Conservation (phyloP, 1,140 invertebrate genomes). For the Meteorus sp. region DNA sequence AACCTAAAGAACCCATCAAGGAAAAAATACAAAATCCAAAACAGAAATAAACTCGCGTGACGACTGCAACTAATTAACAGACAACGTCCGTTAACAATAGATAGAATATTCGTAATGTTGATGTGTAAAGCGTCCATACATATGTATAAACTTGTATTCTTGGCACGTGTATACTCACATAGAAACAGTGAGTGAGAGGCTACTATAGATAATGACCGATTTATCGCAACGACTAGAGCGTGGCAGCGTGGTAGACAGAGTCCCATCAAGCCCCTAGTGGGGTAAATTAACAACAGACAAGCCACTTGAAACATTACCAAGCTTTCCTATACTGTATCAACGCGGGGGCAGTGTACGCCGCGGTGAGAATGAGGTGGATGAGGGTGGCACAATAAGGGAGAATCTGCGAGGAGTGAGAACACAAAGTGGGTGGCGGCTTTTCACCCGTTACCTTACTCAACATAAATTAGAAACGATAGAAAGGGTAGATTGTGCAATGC, state of each 20-base stretch:
- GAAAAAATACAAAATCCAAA: too few species aligned
- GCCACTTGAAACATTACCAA: conserved; percentile 58
- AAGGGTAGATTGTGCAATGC: conserved; percentile 57
- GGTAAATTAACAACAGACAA: conserved; percentile 59
- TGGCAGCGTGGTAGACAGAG: conserved; percentile 46
- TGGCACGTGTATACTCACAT: conserved; percentile 6
- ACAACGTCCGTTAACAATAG: conserved; percentile 20
- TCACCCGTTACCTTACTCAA: conserved; percentile 52
- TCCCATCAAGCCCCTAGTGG: conserved; percentile 49
- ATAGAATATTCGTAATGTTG: conserved; percentile 27
- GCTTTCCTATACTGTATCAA: conserved; percentile 50
- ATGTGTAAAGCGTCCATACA: conserved; percentile 22
- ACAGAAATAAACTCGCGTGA: too few species aligned
- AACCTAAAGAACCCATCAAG: too few species aligned
- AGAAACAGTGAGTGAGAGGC: conserved; percentile 19
- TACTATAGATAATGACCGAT: conserved; percentile 49
- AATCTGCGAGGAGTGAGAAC: neutral
- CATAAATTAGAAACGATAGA: conserved; percentile 59
- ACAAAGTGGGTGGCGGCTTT: conserved; percentile 15
- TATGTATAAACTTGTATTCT: conserved; percentile 10
- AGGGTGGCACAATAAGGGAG: neutral
- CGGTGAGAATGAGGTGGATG: conserved; percentile 37
- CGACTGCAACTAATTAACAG: conserved; percentile 20
- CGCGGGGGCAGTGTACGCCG: too few species aligned
- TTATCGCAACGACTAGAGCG: conserved; percentile 49